Percentiles rank a stretch among this genome's conserved stretches.
These are phyloP conservation scores for Drosophila conformis DNA, from an alignment of 2,888 invertebrate species.

Conservation along the genomic window DNA sequence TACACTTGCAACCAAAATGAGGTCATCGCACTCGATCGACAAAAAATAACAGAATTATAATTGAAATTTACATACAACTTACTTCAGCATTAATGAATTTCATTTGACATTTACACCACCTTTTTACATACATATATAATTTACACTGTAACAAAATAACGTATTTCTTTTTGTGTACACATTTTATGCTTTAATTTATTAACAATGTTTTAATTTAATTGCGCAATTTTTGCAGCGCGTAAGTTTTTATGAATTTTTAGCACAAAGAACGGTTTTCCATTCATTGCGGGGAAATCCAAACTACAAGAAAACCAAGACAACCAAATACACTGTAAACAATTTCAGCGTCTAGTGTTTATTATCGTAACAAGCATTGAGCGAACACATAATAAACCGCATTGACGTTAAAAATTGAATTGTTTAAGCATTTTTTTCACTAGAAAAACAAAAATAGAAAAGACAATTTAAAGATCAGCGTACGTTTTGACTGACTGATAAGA, in stretches of 20 bases:
- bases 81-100: constrained; percentile 21
- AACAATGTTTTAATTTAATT: constrained; percentile 48
- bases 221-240: constrained; percentile 66
- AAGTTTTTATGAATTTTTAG: constrained; percentile 70
- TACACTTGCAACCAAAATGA: constrained; percentile 10
- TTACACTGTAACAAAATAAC: constrained; percentile 25
- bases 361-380: constrained; percentile 81
- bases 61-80: constrained; percentile 20
- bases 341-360: constrained; percentile 80
- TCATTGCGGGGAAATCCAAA: constrained; percentile 28
- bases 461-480: constrained; percentile 59
- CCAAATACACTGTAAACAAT: constrained; percentile 42
- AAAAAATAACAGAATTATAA: constrained; percentile 32
- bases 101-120: constrained; percentile 28
- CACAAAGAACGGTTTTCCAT: constrained; percentile 35
- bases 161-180: not conserved
- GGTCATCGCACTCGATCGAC: constrained; percentile 47
- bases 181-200: constrained; percentile 30
- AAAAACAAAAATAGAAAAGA: constrained; percentile 32
- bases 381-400: constrained; percentile 81
- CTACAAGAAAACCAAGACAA: constrained; percentile 27
- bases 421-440: constrained; percentile 29
- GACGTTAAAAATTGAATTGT: constrained; percentile 58
- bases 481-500: constrained; percentile 54
- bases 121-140: constrained; percentile 1